phyloP scores from a whole-genome alignment of 2,888 invertebrate species.

The Apamea monoglypha region DNA sequence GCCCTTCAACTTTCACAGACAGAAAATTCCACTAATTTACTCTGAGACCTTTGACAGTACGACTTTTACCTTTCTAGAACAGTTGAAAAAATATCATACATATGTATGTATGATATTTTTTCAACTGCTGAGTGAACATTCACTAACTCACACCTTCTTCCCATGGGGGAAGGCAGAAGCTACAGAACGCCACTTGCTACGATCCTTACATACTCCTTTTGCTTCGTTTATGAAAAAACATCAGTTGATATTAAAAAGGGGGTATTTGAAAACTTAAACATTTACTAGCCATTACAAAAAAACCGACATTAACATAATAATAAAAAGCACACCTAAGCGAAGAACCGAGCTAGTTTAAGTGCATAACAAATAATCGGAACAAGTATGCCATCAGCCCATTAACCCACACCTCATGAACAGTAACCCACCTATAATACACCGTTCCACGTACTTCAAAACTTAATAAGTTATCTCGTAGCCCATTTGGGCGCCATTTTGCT shows the following conservation, averaged over 20 bases:
- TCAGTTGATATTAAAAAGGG: not conserved
- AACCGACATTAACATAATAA: not conserved
- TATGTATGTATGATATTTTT: too few species aligned
- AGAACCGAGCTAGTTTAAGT: not conserved
- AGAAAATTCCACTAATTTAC: slow-evolving; percentile 21
- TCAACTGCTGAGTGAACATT: too few species aligned
- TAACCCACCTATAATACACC: slow-evolving; percentile 35
- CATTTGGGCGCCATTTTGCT: slow-evolving; percentile 56
- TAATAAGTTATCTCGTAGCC: slow-evolving; percentile 53
- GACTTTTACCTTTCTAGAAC: slow-evolving; percentile 1
- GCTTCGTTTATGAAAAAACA: not conserved
- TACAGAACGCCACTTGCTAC: not conserved
- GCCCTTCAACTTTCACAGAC: slow-evolving; percentile 30
- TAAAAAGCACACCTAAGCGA: not conserved
- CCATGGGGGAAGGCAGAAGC: not conserved
- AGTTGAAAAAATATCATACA: not conserved
- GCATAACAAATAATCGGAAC: slow-evolving; percentile 13
- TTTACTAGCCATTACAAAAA: not conserved
- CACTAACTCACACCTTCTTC: not conserved
- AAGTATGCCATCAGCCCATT: slow-evolving; percentile 8
- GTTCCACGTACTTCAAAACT: slow-evolving; percentile 32
- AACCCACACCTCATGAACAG: slow-evolving; percentile 4
- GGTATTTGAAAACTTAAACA: not conserved
- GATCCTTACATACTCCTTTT: not conserved
- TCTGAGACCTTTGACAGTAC: not conserved